Evolutionary conservation across 53 echinoderm and acorn worm genomes (phyloP), one percentile per base, ranked within the genome.

Genomic region (Actinopyga echinites): DNA sequence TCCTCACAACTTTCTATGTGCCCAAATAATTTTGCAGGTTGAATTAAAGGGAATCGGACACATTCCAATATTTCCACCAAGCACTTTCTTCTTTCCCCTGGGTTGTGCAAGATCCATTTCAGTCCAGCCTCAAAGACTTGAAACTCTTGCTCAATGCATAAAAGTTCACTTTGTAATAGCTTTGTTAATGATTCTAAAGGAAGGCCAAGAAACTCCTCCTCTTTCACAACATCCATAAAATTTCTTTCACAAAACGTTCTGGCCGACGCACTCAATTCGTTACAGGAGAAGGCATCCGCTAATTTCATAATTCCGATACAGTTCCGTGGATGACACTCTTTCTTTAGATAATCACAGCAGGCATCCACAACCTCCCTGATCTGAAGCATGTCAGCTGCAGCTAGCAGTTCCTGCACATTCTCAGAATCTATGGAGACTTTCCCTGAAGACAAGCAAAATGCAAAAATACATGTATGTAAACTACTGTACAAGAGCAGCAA

Each of bases 371-470:
- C 83, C 34, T 94, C 90, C 34, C 64, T 67, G 12, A 96, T 79
- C 57, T 96, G 93, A n/a, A 96, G 67, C 93, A 96, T 92, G 65
- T 96, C 97, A 15, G 97, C 97, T 3, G 97, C 97, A 65, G 90
- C 85, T 8, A 96, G 69, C 20, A 96, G 64, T 5, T 90, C 92
- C 67, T 96, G 93, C 8, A 90, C 97, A 63, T 86, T 93, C 13
- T 59, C 75, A 25, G 91, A 56, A 36, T 90, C 86, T 8, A 96
- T 85, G 23, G 66, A 69, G 21, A 96, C 56, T 68, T 85, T 79
- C 57, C 97, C 97, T 96, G 78, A 13, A 83, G 35, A 30, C 22
- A 25, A 45, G 42, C n/a, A 69, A 49, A 84, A 5, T 3, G 49
- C 15, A 17, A 26, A 58, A 60, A 13, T 15, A 40, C 4, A 49